Percentiles rank a stretch among this genome's conserved stretches.
phyloP scores from a whole-genome alignment of 2,888 invertebrate genomes.

The Eurytoma adleriae region DNA sequence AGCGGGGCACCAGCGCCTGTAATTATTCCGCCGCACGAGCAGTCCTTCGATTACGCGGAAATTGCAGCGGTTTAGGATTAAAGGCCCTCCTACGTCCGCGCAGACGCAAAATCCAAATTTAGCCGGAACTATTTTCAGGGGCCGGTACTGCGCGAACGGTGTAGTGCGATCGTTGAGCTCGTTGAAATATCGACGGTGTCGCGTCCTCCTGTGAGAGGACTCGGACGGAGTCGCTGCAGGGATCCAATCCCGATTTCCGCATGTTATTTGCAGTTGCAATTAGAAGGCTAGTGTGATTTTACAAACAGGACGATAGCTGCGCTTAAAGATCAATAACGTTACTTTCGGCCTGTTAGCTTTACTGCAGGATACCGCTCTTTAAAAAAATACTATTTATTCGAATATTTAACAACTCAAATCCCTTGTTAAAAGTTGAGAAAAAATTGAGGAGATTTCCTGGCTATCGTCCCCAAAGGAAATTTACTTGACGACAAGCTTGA shows the following conservation, averaged over 20 bases:
- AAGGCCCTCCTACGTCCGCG: not conserved
- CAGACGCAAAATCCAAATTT: not conserved
- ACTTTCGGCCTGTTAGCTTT: no score
- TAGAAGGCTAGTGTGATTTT: no score
- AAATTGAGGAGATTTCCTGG: no score
- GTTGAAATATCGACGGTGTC: not conserved
- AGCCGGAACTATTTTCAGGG: not conserved
- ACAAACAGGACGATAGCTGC: no score
- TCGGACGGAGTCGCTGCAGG: not conserved
- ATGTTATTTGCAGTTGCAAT: no score
- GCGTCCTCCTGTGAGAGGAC: not conserved
- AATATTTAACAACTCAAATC: no score
- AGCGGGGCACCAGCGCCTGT: not conserved
- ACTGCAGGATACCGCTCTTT: no score
- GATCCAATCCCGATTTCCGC: no score
- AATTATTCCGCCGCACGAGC: not conserved
- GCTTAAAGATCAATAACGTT: no score
- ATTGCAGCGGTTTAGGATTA: slow-evolving; percentile 16
- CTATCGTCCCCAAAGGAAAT: not conserved
- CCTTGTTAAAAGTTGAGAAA: no score
- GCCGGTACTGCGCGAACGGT: not conserved
- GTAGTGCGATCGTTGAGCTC: no score
- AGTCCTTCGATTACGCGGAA: slow-evolving; percentile 17
- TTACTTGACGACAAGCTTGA: not conserved
- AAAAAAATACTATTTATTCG: no score